Evolutionary conservation across 2,888 invertebrate species (phyloP), one percentile per base, ranked within the genome.

Genomic region (Diadegma fenestrale): DNA sequence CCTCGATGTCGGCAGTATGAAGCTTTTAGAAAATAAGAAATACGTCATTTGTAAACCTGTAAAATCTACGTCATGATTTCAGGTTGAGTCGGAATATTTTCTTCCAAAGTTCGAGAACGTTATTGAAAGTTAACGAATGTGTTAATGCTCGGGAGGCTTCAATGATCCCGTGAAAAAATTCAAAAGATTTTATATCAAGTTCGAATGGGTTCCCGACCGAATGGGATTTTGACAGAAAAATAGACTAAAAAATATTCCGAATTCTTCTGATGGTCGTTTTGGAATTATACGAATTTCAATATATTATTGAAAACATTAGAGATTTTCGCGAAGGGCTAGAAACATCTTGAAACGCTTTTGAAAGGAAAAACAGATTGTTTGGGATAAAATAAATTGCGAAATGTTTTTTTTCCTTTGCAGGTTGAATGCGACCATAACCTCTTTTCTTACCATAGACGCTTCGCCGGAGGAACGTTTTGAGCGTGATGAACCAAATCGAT

Each of bases 1-100:
- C 99, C 89, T 97, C 96, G 1, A 99, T 94, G 92, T 98, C 98
- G 30, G 97, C 96, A 3, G 98, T 98, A 90, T 98, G 98, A 6
- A 98, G 94, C 97, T 58, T 26, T 58, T 14, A 6, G 14, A 58
- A 10, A 6, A 58, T 4, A 6, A 14, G 14, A 58, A 58, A 58
- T 10, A 2, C 1, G 14, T 7, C 1, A 14, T 22, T 75, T 43
- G n/a, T 14, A 5, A 51, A 19, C 19, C 19, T 19, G 8, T 10
- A 14, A 51, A 14, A 58, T 26, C 5, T 48, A 7, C 3, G 4
- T 54, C 22, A 1, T 37, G 37, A 37, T 12, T 54, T 54, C 12
- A 22, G 22, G 54, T 12, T 54, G 4, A 4, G 22, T 54, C 8
- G 1, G 14, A 22, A 54, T 22, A 26, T 58, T 58, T 58, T 2